Conservation (phyloP, 2,888 invertebrate genomes). For the Acleris emargana region DNA sequence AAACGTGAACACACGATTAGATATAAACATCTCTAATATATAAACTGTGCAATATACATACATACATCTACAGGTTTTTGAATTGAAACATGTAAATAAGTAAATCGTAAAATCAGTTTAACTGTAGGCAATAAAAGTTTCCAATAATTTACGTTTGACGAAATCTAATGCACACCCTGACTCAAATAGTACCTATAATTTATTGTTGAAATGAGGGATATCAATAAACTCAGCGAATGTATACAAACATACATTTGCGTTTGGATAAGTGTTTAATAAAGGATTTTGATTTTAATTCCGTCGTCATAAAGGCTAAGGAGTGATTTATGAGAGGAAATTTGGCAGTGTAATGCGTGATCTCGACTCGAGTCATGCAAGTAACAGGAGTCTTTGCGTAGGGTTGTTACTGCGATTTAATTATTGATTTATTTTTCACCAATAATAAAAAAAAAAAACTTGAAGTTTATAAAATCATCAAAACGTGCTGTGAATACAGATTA, state of each 20-base stretch:
- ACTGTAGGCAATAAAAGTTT: conserved; percentile 10
- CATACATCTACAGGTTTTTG: too few species aligned
- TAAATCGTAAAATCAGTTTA: neutral
- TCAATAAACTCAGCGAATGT: conserved; percentile 33
- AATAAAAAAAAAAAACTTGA: too few species aligned
- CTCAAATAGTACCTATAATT: conserved; percentile 27
- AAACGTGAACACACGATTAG: too few species aligned
- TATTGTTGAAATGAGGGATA: conserved; percentile 37
- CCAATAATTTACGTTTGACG: conserved; percentile 16
- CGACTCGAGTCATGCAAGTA: conserved; percentile 40
- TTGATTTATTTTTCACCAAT: too few species aligned
- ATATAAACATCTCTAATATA: too few species aligned
- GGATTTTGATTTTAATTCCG: neutral
- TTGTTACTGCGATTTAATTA: conserved; percentile 14
- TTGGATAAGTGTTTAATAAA: neutral
- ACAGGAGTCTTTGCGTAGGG: conserved; percentile 29
- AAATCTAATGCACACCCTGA: conserved; percentile 11
- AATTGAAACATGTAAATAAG: neutral
- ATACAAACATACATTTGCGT: conserved; percentile 16
- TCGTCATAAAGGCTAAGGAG: conserved; percentile 8
- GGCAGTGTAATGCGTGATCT: conserved; percentile 25
- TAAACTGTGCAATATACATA: too few species aligned
- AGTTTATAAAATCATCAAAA: too few species aligned
- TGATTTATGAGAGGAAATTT: conserved; percentile 5
- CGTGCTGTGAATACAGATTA: too few species aligned